These are phyloP conservation scores for Hestina assimilis DNA, from an alignment of 1,140 invertebrate species.

Conservation along the genomic window DNA sequence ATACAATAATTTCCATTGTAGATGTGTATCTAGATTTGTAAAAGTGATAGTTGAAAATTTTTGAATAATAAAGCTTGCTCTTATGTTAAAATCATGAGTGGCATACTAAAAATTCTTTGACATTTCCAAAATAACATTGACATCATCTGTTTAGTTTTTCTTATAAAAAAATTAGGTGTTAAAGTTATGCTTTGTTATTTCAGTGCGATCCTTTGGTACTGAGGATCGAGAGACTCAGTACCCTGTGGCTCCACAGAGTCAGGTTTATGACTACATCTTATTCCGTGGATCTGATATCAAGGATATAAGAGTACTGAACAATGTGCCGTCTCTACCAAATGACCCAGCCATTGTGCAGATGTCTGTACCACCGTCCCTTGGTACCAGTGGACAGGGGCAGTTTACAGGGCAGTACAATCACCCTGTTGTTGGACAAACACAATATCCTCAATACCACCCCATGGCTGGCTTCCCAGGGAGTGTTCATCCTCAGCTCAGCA, in stretches of 20 bases:
- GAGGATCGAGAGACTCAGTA: conserved; percentile 96
- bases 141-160: background rate
- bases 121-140: background rate
- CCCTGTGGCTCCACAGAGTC: conserved; percentile 96
- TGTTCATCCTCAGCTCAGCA: conserved; percentile 80
- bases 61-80: background rate
- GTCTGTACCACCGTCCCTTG: conserved; percentile 84
- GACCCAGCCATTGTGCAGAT: conserved; percentile 98
- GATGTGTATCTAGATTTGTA: too few species aligned
- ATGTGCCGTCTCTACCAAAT: conserved; percentile 87
- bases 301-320: conserved; percentile 96
- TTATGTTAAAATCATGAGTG: background rate
- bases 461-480: conserved; percentile 82
- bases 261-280: conserved; percentile 99
- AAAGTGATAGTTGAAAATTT: background rate
- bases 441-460: conserved; percentile 76
- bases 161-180: background rate
- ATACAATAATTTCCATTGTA: too few species aligned
- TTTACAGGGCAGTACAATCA: conserved; percentile 69
- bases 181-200: conserved; percentile 51
- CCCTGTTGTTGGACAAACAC: conserved; percentile 65
- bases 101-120: background rate
- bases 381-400: conserved; percentile 54
- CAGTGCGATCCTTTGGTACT: conserved; percentile 99
- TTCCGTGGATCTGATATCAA: conserved; percentile 99